Base-by-base conservation (phyloP, 2,888 invertebrate genomes). In the Noctua comes region DNA sequence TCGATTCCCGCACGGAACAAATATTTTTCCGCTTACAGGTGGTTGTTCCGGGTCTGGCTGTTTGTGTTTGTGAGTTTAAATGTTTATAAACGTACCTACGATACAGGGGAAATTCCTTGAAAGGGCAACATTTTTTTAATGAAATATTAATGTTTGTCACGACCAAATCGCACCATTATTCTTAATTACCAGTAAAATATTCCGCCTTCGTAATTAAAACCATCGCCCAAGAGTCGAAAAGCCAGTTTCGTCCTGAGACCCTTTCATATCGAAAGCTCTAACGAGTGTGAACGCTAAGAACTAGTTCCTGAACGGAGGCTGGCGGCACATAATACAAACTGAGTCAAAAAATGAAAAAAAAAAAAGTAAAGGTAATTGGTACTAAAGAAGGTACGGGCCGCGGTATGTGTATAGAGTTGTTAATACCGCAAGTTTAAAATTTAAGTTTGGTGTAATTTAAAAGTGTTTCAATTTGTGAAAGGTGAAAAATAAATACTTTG, bases 281-380 rank as follows among this genome's bases (percentile, higher is more conserved):
- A 76, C 62, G 31, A 78, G 73, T 73, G 57, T 13, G 40, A 59
- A 79, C 36, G 5, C 7, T 68, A 43, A 79, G 72, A 89, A 81
- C 80, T 83, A 83, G 84, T 89, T 84, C 77, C 79, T 82, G 68
- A 79, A 83, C 81, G 77, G 74, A 71, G 73, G 43, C 83, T 86
- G 77, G 76, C 74, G 69, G 43, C 82, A 87, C 86, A 79, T 84
- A 84, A 81, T 84, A 87, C 87, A 84, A 77, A 81, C 81, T 77
- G 83, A 65, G 73, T 80, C 88, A 84, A 91, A 92, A 92, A 90
- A 86, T 80, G 66, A 85, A 87, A 87, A 92, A 91, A 92, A 91
- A 87, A 88, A 92, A 91, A 90, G 87, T 84, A 89, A 90, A 90
- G 82, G 88, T 90, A 90, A 91, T 90, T 86, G 87, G 88, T 85